Conservation (phyloP, 2,797 vertebrate genomes). For the Lagocephalus sceleratus region DNA sequence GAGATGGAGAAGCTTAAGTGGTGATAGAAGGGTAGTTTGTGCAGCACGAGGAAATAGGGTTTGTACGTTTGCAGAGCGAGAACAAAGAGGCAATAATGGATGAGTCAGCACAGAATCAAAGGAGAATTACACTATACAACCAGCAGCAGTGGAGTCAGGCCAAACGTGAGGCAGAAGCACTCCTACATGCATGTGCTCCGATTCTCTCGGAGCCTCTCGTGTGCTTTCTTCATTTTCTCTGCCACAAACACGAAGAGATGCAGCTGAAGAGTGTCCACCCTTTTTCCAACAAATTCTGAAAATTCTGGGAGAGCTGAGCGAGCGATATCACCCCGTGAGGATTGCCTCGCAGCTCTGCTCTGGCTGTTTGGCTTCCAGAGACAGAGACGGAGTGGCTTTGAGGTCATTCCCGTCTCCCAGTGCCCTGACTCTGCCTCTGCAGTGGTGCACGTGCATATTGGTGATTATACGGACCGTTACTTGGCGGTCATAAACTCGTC, state of each 20-base stretch:
- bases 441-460: constrained; percentile 18
- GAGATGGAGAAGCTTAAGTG: constrained; percentile 47
- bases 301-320: constrained; percentile 39
- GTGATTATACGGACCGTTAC: constrained; percentile 44
- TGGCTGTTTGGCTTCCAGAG: constrained; percentile 51
- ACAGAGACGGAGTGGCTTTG: constrained; percentile 33
- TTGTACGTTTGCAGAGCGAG: constrained; percentile 50
- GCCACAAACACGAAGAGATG: constrained; percentile 13
- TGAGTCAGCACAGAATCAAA: constrained; percentile 65
- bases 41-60: constrained; percentile 43
- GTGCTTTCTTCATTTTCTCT: constrained; percentile 23
- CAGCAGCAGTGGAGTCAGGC: constrained; percentile 57
- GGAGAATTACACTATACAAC: constrained; percentile 61
- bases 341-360: constrained; percentile 38
- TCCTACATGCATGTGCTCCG: constrained; percentile 59
- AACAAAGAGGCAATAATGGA: constrained; percentile 62
- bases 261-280: constrained; percentile 14
- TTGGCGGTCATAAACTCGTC: constrained; percentile 54
- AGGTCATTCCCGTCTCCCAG: constrained; percentile 26
- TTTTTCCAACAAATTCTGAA: constrained; percentile 8
- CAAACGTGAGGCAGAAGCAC: constrained; percentile 47
- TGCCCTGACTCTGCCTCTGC: constrained; percentile 22
- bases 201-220: constrained; percentile 34
- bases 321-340: constrained; percentile 22
- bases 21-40: constrained; percentile 49